A percentile compares a stretch with the other conserved stretches of the same genome.
Evolutionary conservation across 2,113 vertebrate species (phyloP).

Genomic region (Microcebus lehilahytsara): DNA sequence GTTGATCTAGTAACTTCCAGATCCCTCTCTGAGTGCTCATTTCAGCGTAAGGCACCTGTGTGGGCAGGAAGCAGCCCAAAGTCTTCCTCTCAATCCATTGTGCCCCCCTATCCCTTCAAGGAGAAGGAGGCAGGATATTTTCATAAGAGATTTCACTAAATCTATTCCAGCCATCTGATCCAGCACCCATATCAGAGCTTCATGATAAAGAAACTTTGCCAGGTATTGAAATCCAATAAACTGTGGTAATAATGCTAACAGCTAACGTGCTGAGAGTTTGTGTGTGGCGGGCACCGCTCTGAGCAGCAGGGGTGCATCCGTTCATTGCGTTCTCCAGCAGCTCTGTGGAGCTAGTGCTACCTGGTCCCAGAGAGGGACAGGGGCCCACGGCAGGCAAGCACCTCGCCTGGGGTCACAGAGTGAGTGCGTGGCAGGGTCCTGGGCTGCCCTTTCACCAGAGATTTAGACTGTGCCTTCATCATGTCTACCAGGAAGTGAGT

Average conservation of each 20-base stretch:
- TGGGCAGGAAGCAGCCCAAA: neutral
- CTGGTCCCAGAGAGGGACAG: neutral
- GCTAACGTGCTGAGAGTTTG: neutral
- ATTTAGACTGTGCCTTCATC: neutral
- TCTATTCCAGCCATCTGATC: neutral
- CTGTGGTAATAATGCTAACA: neutral
- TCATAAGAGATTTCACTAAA: neutral
- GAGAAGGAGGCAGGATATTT: neutral
- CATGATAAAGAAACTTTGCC: neutral
- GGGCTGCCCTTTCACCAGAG: neutral
- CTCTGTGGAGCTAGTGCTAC: neutral
- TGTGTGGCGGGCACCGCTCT: neutral
- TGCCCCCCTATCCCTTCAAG: neutral
- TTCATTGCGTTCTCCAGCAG: neutral
- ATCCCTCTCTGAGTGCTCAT: neutral
- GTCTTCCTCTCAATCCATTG: neutral
- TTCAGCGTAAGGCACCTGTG: neutral
- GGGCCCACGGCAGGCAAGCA: neutral
- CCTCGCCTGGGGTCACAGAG: neutral
- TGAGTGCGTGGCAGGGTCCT: neutral
- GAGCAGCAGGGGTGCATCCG: neutral
- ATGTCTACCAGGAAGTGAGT: neutral
- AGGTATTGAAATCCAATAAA: constrained; percentile 25
- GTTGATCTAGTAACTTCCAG: neutral
- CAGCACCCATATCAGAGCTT: neutral